Conservation (phyloP, 2,888 invertebrate genomes). For the Phania funesta region DNA sequence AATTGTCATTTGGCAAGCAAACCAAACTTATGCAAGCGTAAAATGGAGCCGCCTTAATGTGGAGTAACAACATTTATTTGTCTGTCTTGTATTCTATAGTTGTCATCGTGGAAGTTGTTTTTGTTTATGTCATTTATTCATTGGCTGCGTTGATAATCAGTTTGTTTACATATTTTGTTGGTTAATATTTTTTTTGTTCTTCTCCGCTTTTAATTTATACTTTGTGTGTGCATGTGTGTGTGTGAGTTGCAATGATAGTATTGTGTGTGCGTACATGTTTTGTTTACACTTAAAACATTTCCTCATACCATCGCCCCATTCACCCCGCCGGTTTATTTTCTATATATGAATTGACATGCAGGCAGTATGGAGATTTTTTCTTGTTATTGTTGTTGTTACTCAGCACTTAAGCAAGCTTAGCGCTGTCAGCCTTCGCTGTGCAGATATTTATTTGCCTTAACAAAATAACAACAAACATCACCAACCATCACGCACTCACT, state of each 20-base stretch:
- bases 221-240: constrained; percentile 38
- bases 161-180: constrained; percentile 77
- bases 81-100: constrained; percentile 43
- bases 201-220: constrained; percentile 60
- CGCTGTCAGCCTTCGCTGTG: constrained; percentile 53
- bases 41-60: background rate
- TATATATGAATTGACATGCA: constrained; percentile 7
- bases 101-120: constrained; percentile 61
- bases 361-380: constrained; percentile 4
- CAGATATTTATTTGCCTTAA: constrained; percentile 75
- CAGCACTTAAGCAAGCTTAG: constrained; percentile 59
- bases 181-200: constrained; percentile 47
- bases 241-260: constrained; percentile 15
- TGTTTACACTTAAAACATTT: constrained; percentile 59
- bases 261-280: constrained; percentile 5
- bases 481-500: constrained; percentile 63
- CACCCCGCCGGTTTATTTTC: background rate
- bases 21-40: too few relatives aligned
- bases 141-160: constrained; percentile 79
- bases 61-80: background rate
- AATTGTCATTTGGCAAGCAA: too few relatives aligned
- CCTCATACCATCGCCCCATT: constrained; percentile 27
- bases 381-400: constrained; percentile 43
- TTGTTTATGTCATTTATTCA: constrained; percentile 76
- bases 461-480: constrained; percentile 72